These are phyloP conservation scores for Nephrotoma guestfalica DNA, from an alignment of 2,888 invertebrate genomes.

Conservation along the genomic window DNA sequence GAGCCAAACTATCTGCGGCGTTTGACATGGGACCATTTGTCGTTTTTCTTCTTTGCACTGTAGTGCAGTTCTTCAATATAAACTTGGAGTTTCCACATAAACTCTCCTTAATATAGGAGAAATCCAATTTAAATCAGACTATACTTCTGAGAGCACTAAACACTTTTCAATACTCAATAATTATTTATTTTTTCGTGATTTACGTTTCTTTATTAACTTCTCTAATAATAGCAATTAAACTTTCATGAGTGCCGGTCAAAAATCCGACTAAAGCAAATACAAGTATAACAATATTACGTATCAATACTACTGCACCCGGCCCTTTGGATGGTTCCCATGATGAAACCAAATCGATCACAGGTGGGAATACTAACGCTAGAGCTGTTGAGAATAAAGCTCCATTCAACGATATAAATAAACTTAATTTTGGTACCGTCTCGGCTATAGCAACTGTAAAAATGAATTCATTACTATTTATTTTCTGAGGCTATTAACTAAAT, in stretches of 20 bases:
- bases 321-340: conserved; percentile 43
- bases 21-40: too few relatives aligned
- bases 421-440: conserved; percentile 70
- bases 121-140: too few relatives aligned
- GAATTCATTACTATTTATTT: neutral
- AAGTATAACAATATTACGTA: conserved; percentile 51
- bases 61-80: too few relatives aligned
- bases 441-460: conserved; percentile 60
- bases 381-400: conserved; percentile 83
- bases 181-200: too few relatives aligned
- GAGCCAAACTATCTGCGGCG: too few relatives aligned
- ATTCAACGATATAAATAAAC: conserved; percentile 78
- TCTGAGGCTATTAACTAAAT: neutral
- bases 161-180: too few relatives aligned
- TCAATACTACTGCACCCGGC: conserved; percentile 30
- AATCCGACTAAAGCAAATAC: conserved; percentile 54
- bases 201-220: neutral
- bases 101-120: too few relatives aligned
- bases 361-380: conserved; percentile 76
- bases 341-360: conserved; percentile 66
- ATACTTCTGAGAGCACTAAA: too few relatives aligned
- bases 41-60: too few relatives aligned
- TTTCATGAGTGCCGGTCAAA: conserved; percentile 59
- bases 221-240: conserved; percentile 41
- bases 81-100: too few relatives aligned